Base-by-base conservation (phyloP, 2,113 vertebrate genomes). In the Candoia aspera region DNA sequence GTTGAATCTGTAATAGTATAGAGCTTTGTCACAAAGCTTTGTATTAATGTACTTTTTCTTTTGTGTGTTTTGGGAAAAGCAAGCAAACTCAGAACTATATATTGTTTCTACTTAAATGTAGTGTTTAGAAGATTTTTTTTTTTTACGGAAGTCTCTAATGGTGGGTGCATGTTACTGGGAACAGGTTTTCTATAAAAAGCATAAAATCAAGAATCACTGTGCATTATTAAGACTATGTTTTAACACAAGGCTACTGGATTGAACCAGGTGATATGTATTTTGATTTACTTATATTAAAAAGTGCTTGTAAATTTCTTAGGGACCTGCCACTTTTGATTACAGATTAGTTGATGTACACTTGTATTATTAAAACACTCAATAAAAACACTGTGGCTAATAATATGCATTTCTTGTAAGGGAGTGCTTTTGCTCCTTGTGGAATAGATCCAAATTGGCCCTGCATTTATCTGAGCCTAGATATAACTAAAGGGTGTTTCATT, bases 361-460 rank as follows among this genome's bases (percentile, higher is more conserved):
- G 98, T 99, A 99, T 99, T 98, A 99, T 98, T 98, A 98, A 99
- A 98, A 98, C 99, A 98, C 98, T 98, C 98, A 99, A 98, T 99
- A 99, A 99, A 89, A 99, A 99, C 98, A 99, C 98, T 99, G 98
- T 99, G 98, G 98, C 98, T 98, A 98, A 98, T 97, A 95, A 95
- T 59, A 96, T 94, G 93, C 97, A 92, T 89, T 95, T 93, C 91
- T 95, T 96, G 95, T 93, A 93, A 86, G 94, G 86, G 0, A 0
- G 88, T 94, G n/a, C 93, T 95, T 96, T 94, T 92, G 90, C 79
- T 0, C 94, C 91, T 94, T 93, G 24, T 96, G 92, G 90, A 62
- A 85, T n/a, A 60, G 68, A 91, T 79, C 54, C 49, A 91, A 15
- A 83, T 17, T 8, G 84, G 89, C 53, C 29, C 54, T 59, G 0